Conservation (phyloP, 2,888 invertebrate genomes). For the Acanthosepion esculentum region DNA sequence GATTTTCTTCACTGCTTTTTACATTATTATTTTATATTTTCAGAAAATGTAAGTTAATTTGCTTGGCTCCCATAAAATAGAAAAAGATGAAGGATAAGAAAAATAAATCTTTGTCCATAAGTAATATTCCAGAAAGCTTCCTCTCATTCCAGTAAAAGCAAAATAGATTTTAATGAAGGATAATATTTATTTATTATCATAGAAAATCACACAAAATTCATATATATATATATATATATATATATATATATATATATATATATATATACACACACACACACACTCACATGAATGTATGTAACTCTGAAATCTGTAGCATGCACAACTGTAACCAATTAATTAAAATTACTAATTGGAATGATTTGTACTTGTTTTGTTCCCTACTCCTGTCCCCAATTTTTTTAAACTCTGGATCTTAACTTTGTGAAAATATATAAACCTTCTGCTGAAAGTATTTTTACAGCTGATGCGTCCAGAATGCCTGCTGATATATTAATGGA, state of each 20-base stretch:
- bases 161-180: not conserved
- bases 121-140: not conserved
- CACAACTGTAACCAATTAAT: not conserved
- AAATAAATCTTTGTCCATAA: not conserved
- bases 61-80: not conserved
- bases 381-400: not conserved
- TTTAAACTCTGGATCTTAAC: not conserved
- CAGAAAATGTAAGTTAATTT: not conserved
- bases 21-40: not conserved
- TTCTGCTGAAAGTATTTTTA: not conserved
- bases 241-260: not conserved
- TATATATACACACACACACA: not conserved
- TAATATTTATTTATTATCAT: not conserved
- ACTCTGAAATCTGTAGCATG: not conserved
- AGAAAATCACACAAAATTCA: not conserved
- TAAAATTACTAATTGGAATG: conserved; percentile 1
- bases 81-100: not conserved
- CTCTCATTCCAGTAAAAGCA: not conserved
- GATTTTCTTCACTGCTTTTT: not conserved
- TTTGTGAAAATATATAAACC: not conserved
- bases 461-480: not conserved
- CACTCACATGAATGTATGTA: not conserved
- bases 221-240: not conserved
- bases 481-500: not conserved
- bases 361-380: not conserved